Evolutionary conservation across 2,113 vertebrate species (phyloP), one percentile per base, ranked within the genome.

Genomic region (Crocuta crocuta): DNA sequence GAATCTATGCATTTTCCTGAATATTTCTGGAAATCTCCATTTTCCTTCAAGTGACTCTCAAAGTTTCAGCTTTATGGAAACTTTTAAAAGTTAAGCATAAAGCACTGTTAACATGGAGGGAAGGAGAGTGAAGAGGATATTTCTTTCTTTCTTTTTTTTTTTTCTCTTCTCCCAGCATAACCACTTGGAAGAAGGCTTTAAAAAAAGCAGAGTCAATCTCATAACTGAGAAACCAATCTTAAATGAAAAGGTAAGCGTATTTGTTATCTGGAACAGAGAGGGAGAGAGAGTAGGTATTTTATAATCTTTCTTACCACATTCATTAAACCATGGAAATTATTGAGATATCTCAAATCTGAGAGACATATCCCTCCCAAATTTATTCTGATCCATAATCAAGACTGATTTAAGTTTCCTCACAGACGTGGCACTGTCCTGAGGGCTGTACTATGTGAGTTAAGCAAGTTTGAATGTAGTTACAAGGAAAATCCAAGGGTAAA

Each of bases 1-100:
- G 28, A 50, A 93, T 63, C 35, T 10, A 66, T 15, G 31, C 33
- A 80, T 61, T 28, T 26, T 26, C 66, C 5, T 35, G n/a, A 61
- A 73, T 78, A 70, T 86, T 92, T 96, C 76, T 96, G 65, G 23
- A 76, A 70, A 71, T 89, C 28, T 86, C 70, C 11, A n/a, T 76
- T 70, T 89, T 96, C 63, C n/a, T 68, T 65, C 48, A 43, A 85
- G 85, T 83, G 71, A 53, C 28, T 92, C n/a, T 80, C 19, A 39
- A 87, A 83, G n/a, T 63, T 58, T 95, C 33, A 48, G 31, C 74
- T 61, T 68, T 35, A 68, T 17, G 43, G 79, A 86, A 71, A 28
- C 12, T n/a, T 74, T 94, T 81, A 50, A 65, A 93, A 91, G n/a
- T 81, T 53, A 81, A 45, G 45, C 19, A 35, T 68, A 68, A 91